A percentile compares a stretch with the other conserved stretches of the same genome.
phyloP scores from a whole-genome alignment of 2,888 invertebrate genomes.

The Cotesia congregata region DNA sequence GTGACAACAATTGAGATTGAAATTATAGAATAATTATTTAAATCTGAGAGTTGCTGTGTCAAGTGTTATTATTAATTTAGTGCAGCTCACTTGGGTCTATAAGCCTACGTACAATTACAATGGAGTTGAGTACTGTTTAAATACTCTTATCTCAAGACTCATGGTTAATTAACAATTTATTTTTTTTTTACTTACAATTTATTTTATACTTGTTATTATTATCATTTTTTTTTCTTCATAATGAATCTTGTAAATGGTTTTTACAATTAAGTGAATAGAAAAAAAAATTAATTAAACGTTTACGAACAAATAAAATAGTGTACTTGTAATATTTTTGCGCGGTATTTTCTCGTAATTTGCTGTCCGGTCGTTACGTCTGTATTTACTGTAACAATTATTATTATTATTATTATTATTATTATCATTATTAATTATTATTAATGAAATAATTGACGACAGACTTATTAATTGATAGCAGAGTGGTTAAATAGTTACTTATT shows the following conservation, averaged over 20 bases:
- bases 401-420: neutral
- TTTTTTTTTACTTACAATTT: neutral
- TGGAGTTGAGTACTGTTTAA: neutral
- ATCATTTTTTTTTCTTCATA: neutral
- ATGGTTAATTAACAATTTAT: neutral
- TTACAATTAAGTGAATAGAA: conserved; percentile 17
- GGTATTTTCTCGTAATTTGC: conserved; percentile 31
- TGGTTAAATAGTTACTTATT: neutral
- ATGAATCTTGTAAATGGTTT: conserved; percentile 24
- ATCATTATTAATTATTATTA: neutral
- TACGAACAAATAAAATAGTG: neutral
- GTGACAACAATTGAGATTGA: neutral
- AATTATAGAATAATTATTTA: neutral
- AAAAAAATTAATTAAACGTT: neutral
- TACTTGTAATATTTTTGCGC: neutral
- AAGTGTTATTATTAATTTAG: neutral
- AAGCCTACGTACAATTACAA: neutral
- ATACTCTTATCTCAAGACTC: neutral
- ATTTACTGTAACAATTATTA: conserved; percentile 1
- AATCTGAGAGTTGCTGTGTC: neutral
- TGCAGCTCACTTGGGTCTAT: neutral
- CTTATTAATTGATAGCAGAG: neutral
- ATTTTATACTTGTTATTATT: neutral
- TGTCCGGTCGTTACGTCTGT: conserved; percentile 19
- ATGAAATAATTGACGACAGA: neutral